Percentiles rank a stretch among this genome's conserved stretches.
Conservation (phyloP, 1,140 invertebrate species). For the Saxidomus purpurata region DNA sequence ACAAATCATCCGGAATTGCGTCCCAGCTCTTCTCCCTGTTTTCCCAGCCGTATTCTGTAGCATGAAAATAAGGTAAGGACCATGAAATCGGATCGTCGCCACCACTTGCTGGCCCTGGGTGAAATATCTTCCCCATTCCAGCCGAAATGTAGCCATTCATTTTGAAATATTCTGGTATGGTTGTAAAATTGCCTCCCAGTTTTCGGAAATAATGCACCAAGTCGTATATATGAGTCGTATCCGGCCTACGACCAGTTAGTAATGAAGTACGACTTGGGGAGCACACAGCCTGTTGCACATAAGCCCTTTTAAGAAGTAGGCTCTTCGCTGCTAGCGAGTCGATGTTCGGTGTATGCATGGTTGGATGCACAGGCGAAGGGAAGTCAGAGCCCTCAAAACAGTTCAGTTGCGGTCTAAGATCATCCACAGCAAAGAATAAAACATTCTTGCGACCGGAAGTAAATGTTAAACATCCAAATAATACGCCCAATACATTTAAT, state of each 20-base stretch:
- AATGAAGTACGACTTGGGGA: conserved; percentile 94
- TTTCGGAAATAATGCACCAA: conserved; percentile 92
- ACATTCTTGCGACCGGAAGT: conserved; percentile 87
- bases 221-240: conserved; percentile 92
- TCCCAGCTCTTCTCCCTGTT: conserved; percentile 23
- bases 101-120: conserved; percentile 87
- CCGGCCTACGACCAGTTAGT: conserved; percentile 93
- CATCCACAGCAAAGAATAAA: conserved; percentile 92
- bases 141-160: conserved; percentile 92
- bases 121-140: conserved; percentile 94
- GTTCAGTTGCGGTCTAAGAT: conserved; percentile 91
- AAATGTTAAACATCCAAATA: background rate
- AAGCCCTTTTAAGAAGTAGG: conserved; percentile 89
- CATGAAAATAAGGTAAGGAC: conserved; percentile 63
- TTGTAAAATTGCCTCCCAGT: conserved; percentile 92
- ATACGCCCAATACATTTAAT: background rate
- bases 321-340: conserved; percentile 89
- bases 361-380: conserved; percentile 73
- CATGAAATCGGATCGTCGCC: conserved; percentile 64
- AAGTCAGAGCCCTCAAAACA: conserved; percentile 88
- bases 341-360: conserved; percentile 92
- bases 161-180: conserved; percentile 94
- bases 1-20: conserved; percentile 24
- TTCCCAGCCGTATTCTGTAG: conserved; percentile 15
- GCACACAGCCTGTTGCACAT: conserved; percentile 70